Base-by-base conservation (phyloP, 2,797 vertebrate genomes). In the Synaphobranchus kaupii region DNA sequence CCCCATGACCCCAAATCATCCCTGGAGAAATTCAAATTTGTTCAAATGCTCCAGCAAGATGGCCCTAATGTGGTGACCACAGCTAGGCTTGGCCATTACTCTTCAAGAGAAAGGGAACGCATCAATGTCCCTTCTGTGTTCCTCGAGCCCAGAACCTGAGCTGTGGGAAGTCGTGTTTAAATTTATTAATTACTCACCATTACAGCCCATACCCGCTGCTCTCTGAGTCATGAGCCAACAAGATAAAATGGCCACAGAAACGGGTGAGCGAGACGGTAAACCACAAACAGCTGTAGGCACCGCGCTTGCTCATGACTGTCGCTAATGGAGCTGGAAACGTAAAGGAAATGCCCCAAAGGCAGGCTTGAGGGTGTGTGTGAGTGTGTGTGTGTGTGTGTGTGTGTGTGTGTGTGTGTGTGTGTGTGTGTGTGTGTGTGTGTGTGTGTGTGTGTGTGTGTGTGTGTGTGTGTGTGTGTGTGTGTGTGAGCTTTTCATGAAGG, bases 141-240 rank as follows among this genome's bases (percentile, higher is more conserved):
- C 13, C 80, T 83, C 87, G 83, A 76, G 66, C 85, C 85, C 80
- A 56, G 68, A 50, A 86, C 1, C 94, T 94, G 92, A 95, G 93
- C 92, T 93, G 92, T 95, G 85, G 44, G 91, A 93, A 94, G 93
- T 94, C 22, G 28, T 92, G n/a, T n/a, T n/a, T 95, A 94, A 94
- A 95, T 94, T 90, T 81, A 90, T 90, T 93, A 92, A 94, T 93
- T 93, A 92, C 94, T 95, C 94, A 95, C 91, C 90, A 91, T 92
- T 90, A 85, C 88, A 92, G 92, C 88, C 92, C 92, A 93, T 91
- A 92, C 93, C 92, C 92, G 94, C 93, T 93, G 93, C 85, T 90
- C 93, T 91, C 93, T 94, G 95, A 92, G 94, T 92, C 91, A 84
- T 87, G 94, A 95, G 94, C 95, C 84, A 96, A 95, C 93, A 94